Conservation (phyloP, 35 echinoderm and acorn worm genomes). For the Diadema setosum region DNA sequence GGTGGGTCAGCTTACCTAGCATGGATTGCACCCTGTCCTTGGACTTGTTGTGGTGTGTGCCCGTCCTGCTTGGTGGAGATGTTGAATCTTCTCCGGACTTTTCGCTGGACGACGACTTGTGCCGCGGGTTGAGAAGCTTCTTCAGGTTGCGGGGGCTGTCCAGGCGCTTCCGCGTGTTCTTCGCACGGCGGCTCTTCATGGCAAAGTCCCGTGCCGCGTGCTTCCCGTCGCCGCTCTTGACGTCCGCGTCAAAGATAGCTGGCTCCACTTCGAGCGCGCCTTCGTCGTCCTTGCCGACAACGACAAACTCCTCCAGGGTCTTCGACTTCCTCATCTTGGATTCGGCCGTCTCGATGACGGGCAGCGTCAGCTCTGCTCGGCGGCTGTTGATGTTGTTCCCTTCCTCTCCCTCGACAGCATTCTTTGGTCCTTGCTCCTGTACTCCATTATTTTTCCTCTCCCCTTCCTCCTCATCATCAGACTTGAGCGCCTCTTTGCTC, state of each 20-base stretch:
- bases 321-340: constrained; percentile 52
- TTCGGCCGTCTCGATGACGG: background rate
- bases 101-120: constrained; percentile 50
- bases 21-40: constrained; percentile 51
- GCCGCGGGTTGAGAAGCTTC: constrained; percentile 33
- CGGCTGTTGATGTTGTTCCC: background rate
- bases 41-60: constrained; percentile 18
- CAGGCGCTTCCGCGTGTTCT: background rate
- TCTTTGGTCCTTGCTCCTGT: background rate
- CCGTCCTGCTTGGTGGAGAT: background rate
- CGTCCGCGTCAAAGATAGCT: background rate
- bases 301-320: constrained; percentile 69
- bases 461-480: background rate
- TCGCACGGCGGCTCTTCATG: background rate
- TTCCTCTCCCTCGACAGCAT: background rate
- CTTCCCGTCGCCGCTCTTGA: background rate
- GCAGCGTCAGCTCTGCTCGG: background rate
- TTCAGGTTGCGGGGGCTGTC: constrained; percentile 67
- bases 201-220: background rate
- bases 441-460: background rate
- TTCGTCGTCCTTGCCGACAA: constrained; percentile 32
- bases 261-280: background rate
- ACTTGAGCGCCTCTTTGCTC: background rate
- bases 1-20: constrained; percentile 68
- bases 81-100: constrained; percentile 38